Evolutionary conservation across 92 coral and sea anemone genomes (phyloP).

Genomic region (Hydrozoanthus gracilis): DNA sequence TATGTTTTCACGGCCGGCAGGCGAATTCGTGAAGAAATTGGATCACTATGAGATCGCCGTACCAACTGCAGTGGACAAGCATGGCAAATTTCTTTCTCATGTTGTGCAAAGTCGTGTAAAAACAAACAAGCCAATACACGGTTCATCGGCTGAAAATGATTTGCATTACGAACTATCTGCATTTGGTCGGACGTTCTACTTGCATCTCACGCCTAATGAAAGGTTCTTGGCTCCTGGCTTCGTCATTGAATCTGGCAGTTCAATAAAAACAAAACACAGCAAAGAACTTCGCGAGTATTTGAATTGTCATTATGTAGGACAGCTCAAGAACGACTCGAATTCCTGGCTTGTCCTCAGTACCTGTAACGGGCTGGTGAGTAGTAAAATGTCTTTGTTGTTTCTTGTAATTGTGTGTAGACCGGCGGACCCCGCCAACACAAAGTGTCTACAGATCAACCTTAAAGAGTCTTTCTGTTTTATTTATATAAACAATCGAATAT

Average conservation of each 20-base stretch:
- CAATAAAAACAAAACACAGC: constrained; percentile 53
- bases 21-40: constrained; percentile 31
- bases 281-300: constrained; percentile 50
- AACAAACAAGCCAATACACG: constrained; percentile 2
- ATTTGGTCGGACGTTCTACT: constrained; percentile 74
- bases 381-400: neutral
- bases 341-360: constrained; percentile 82
- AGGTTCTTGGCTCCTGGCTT: constrained; percentile 76
- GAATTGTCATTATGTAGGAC: constrained; percentile 86
- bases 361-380: constrained; percentile 94
- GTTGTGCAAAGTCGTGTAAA: constrained; percentile 38
- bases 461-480: constrained; percentile 28
- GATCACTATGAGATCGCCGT: constrained; percentile 57
- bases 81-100: constrained; percentile 82
- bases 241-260: constrained; percentile 67
- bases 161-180: constrained; percentile 76
- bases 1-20: constrained; percentile 31
- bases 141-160: constrained; percentile 29
- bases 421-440: constrained; percentile 31
- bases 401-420: constrained; percentile 21
- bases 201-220: constrained; percentile 64
- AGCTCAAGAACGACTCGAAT: constrained; percentile 77
- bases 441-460: neutral
- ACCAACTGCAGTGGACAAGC: constrained; percentile 71
- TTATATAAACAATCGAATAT: constrained; percentile 18